Base-by-base conservation (phyloP, 2,888 invertebrate species). In the Lysandra bellargus region DNA sequence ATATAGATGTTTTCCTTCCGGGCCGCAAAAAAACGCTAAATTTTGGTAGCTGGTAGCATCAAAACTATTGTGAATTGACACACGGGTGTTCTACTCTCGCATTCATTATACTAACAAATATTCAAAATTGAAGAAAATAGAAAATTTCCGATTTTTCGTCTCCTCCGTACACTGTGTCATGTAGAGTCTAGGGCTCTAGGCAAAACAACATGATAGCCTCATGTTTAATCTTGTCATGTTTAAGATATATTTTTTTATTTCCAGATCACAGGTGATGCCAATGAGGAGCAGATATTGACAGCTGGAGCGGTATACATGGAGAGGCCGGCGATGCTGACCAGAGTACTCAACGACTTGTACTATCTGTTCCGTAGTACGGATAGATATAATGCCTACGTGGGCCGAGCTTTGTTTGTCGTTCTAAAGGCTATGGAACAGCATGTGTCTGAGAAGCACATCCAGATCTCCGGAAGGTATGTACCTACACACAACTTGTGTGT, bases 391-490 rank as follows among this genome's bases (percentile, higher is more conserved):
- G 95, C 96, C 79, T 96, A 97, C 86, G 96, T 97, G 80, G 96
- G 96, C 81, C 96, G 96, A 81, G 97, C 98, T 3, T 93, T 98
- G 23, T 96, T 96, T 84, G 96, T 98, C 53, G 98, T 99, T 14
- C 95, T 99, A 72, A 96, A 97, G 86, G 98, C 98, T 0, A 99
- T 99, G 98, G 97, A 97, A 84, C 95, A 97, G 84, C 98, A 99
- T 94, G 95, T 97, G 12, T 95, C 95, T 80, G 98, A 98, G 84
- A 97, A 97, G 87, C 97, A 98, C 85, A 98, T 99, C 85, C 99
- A 99, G 91, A 99, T 99, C 86, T 97, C 97, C 78, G 98, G 98
- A 90, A 97, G 97, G 98, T 97, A 91, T 4, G 64, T 30, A 23
- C 23, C 23, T 23, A 23, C 23, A 23, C 1, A 40, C 40, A 40